Evolutionary conservation across 2,888 invertebrate species (phyloP).

Genomic region (Eupithecia dodoneata): DNA sequence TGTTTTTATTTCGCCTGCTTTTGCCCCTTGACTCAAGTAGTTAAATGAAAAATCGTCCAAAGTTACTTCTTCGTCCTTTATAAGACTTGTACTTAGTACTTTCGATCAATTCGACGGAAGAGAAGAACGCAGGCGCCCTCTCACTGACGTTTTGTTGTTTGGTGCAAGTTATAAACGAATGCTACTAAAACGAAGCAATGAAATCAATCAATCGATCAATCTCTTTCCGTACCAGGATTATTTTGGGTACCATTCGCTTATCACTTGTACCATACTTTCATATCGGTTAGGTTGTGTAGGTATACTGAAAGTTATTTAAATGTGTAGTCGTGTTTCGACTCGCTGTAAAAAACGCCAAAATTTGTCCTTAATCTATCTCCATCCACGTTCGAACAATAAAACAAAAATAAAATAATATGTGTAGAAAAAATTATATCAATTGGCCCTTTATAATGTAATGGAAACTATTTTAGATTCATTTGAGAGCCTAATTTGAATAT

Average conservation of each 20-base stretch:
- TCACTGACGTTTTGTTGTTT: slow-evolving; percentile 30
- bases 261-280: slow-evolving; percentile 61
- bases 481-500: slow-evolving; percentile 56
- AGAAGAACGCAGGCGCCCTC: slow-evolving; percentile 50
- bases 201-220: too few relatives aligned
- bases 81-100: slow-evolving; percentile 83
- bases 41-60: slow-evolving; percentile 78
- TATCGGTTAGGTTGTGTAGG: slow-evolving; percentile 74
- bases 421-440: slow-evolving; percentile 41
- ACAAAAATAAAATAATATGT: slow-evolving; percentile 43
- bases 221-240: background rate
- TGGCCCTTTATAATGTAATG: slow-evolving; percentile 35
- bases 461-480: slow-evolving; percentile 53
- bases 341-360: slow-evolving; percentile 62
- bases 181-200: background rate
- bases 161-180: slow-evolving; percentile 38
- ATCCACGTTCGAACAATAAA: slow-evolving; percentile 82
- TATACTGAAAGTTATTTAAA: slow-evolving; percentile 63
- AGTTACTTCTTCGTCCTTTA: slow-evolving; percentile 81
- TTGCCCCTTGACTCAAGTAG: slow-evolving; percentile 62
- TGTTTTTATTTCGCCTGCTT: slow-evolving; percentile 64
- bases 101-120: slow-evolving; percentile 63
- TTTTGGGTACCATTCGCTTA: slow-evolving; percentile 46
- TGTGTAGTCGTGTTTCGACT: slow-evolving; percentile 65
- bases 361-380: slow-evolving; percentile 79